Conservation (phyloP, 2,888 invertebrate genomes). For the Beris chalybata region DNA sequence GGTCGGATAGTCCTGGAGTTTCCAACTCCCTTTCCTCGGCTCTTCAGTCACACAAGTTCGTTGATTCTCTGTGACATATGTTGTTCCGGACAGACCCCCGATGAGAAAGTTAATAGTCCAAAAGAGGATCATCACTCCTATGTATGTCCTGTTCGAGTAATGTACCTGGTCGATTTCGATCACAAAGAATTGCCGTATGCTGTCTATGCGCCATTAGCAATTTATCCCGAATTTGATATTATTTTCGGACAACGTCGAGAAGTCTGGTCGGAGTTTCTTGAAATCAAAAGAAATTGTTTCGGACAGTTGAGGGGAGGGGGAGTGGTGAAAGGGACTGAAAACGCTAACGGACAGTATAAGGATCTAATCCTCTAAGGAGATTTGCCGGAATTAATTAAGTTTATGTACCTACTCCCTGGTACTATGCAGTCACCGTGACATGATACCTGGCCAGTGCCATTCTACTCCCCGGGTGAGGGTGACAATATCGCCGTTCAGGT, state of each 20-base stretch:
- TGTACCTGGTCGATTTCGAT: constrained; percentile 32
- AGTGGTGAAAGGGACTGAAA: neutral
- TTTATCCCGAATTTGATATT: constrained; percentile 13
- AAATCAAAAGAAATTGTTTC: constrained; percentile 17
- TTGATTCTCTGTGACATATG: constrained; percentile 43
- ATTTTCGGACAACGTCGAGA: constrained; percentile 4
- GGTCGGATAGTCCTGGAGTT: neutral
- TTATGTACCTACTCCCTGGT: constrained; percentile 1
- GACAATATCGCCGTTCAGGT: constrained; percentile 16
- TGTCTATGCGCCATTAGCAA: constrained; percentile 5
- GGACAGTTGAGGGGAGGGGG: too few relatives aligned
- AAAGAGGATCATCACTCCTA: constrained; percentile 38
- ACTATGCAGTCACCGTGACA: neutral
- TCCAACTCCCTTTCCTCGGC: neutral
- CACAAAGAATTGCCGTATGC: constrained; percentile 7
- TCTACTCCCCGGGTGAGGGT: neutral
- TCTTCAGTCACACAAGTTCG: constrained; percentile 30
- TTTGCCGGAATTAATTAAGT: constrained; percentile 27
- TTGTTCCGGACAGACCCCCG: constrained; percentile 36
- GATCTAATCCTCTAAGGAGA: constrained; percentile 23
- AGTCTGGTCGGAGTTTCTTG: neutral
- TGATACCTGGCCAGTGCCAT: neutral
- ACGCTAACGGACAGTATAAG: neutral
- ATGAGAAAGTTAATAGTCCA: constrained; percentile 38
- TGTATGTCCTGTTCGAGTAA: constrained; percentile 8